A percentile compares a stretch with the other conserved stretches of the same genome.
phyloP scores from a whole-genome alignment of 1,140 invertebrate genomes.

The Choristoneura fumiferana region DNA sequence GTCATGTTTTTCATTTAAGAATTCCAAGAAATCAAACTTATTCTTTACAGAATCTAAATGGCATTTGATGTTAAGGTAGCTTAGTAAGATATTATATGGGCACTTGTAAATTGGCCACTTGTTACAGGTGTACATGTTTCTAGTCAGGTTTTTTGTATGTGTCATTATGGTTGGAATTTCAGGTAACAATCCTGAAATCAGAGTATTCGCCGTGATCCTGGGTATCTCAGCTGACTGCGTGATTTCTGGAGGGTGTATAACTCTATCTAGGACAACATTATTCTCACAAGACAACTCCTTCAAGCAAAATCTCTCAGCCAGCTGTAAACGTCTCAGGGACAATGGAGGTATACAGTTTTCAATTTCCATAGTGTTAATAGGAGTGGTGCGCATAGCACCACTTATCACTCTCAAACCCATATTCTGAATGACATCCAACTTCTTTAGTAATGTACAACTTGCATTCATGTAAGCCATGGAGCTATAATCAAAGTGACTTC shows the following conservation, averaged over 20 bases:
- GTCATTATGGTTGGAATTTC: not conserved
- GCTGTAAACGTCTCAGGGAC: not conserved
- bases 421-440: constrained; percentile 16
- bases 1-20: not conserved
- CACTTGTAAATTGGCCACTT: not conserved
- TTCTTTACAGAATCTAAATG: constrained; percentile 3
- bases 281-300: not conserved
- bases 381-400: constrained; percentile 12
- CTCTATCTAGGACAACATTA: not conserved
- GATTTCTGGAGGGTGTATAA: not conserved
- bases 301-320: constrained; percentile 7
- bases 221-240: not conserved
- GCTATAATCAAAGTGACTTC: too few species aligned
- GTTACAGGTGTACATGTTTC: too few species aligned
- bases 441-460: not conserved
- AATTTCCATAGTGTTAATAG: constrained; percentile 10
- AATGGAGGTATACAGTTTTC: not conserved
- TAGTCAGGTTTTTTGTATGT: not conserved
- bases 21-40: not conserved
- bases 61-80: too few species aligned
- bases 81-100: not conserved
- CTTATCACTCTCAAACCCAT: not conserved
- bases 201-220: not conserved
- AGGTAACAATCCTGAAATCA: not conserved
- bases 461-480: too few species aligned